Base-by-base conservation (phyloP, 2,797 vertebrate species). In the Esox masquinongy region DNA sequence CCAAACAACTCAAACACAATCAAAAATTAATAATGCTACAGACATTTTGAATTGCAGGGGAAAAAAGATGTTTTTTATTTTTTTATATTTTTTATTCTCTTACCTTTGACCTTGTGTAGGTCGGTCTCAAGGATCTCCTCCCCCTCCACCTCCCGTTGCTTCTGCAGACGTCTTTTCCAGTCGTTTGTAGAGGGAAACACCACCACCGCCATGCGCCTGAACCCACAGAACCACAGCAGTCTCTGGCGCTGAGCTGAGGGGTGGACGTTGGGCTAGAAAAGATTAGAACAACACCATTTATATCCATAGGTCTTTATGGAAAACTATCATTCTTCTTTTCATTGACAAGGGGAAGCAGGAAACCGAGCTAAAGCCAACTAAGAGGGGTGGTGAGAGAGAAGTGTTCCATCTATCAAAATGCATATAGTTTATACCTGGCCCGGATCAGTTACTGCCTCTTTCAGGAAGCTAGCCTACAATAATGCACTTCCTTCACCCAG, bases 181-280 rank as follows among this genome's bases (percentile, higher is more conserved):
- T 56, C 53, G 19, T 56, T 19, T n/a, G 19, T 56, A 56, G 53
- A 56, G 19, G 53, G 53, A n/a, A 56, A 56, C 53, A 56, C 53
- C 53, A 56, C 53, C 22, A 92, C 53, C n/a, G 53, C 95, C 72
- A 82, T 91, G 1, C 94, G 93, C 51, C 88, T 88, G 84, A 96
- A 97, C 26, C 95, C 93, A 29, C 85, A 79, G 79, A 98, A 98
- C 70, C 94, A 91, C 73, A 93, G 88, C 70, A 98, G 91, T 89
- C 97, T 98, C 88, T 96, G 88, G 56, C 91, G 90, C 12, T 94
- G 96, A 24, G 96, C 96, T 8, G 96, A 97, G 82, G 95, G 93
- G 84, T 97, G 95, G 72, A 96, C 90, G n/a, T 96, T 98, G 79
- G 94, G 94, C 97, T 97, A 84, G 39, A 31, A 5, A 56, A 0